Evolutionary conservation across 2,113 vertebrate species (phyloP).

Genomic region (Chionis minor): DNA sequence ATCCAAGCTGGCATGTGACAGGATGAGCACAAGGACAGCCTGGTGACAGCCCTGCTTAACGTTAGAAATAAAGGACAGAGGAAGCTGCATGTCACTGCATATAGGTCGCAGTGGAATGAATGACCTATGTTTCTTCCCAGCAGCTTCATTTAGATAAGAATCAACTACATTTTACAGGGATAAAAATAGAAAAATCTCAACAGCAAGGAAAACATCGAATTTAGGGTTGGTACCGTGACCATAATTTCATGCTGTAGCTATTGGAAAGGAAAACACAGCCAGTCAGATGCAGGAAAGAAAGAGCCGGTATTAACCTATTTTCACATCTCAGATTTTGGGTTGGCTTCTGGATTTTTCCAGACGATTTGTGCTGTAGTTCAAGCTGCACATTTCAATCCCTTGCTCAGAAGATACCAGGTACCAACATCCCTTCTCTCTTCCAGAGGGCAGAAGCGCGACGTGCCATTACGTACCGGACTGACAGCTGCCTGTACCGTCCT

Average conservation of each 20-base stretch:
- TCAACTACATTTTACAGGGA: background rate
- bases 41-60: slow-evolving; percentile 15
- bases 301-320: background rate
- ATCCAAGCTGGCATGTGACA: slow-evolving; percentile 36
- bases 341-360: background rate
- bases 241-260: background rate
- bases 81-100: background rate
- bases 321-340: background rate
- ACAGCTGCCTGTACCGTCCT: background rate
- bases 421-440: background rate
- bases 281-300: background rate
- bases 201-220: background rate
- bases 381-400: background rate
- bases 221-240: background rate
- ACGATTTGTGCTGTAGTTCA: background rate
- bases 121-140: slow-evolving; percentile 5
- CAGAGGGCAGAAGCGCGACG: background rate
- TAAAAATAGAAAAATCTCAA: background rate
- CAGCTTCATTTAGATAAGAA: slow-evolving; percentile 5
- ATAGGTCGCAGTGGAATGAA: background rate
- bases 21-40: slow-evolving; percentile 19
- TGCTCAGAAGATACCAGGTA: background rate
- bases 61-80: slow-evolving; percentile 24
- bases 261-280: background rate
- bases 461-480: background rate